These are phyloP conservation scores for Tridacna crocea DNA, from an alignment of 2,888 invertebrate species.

Conservation along the genomic window DNA sequence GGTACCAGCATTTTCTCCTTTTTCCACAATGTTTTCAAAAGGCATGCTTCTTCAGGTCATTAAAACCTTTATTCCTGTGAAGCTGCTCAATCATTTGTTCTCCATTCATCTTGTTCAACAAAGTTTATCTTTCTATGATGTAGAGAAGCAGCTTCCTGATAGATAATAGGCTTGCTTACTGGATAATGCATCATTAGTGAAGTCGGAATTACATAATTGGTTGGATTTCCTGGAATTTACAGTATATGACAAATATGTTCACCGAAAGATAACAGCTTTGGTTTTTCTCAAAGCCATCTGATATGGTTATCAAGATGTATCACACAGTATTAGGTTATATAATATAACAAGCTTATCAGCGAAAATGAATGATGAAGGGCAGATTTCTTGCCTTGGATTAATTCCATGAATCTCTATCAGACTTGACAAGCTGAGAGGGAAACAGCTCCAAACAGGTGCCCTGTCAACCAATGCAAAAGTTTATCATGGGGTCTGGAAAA, in stretches of 20 bases:
- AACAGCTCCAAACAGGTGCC: slow-evolving; percentile 27
- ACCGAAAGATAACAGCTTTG: slow-evolving; percentile 15
- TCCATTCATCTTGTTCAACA: no score
- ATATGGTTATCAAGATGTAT: slow-evolving; percentile 25
- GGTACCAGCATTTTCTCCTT: no score
- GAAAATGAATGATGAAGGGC: slow-evolving; percentile 23
- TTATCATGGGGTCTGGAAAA: not conserved
- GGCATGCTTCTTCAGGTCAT: no score
- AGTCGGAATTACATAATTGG: no score
- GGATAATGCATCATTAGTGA: no score
- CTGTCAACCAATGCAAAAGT: not conserved
- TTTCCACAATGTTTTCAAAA: no score
- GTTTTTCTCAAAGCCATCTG: slow-evolving; percentile 31
- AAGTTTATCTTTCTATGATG: no score
- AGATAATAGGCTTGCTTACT: no score
- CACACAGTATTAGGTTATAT: slow-evolving; percentile 30
- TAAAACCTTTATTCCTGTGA: no score
- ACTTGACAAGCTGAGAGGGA: slow-evolving; percentile 8
- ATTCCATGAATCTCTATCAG: slow-evolving; percentile 15
- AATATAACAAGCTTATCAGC: slow-evolving; percentile 33
- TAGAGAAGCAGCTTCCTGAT: no score
- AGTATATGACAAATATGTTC: slow-evolving; percentile 20
- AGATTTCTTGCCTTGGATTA: slow-evolving; percentile 8
- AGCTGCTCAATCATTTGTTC: no score
- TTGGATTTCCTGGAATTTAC: slow-evolving; percentile 2